phyloP scores from a whole-genome alignment of 2,797 vertebrate species.

The Sebastolobus altivelis region DNA sequence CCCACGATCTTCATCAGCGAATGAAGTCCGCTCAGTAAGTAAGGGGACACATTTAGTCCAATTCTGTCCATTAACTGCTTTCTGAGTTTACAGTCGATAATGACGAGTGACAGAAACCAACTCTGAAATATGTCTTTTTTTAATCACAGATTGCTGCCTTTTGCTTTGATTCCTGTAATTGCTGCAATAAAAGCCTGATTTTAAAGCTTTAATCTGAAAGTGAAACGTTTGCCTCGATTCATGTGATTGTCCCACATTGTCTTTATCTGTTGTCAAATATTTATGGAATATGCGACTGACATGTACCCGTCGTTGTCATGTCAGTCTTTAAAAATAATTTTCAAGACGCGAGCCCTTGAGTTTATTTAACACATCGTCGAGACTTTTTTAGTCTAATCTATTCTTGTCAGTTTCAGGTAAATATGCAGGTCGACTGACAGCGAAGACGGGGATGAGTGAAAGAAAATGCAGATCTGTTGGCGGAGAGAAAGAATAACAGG shows the following conservation, averaged over 20 bases:
- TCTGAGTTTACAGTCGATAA: neutral
- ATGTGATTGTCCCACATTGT: conserved; percentile 1
- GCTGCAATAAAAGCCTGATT: conserved; percentile 24
- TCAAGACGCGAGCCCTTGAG: conserved; percentile 1
- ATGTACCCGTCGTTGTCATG: conserved; percentile 10
- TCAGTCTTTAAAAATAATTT: conserved; percentile 30
- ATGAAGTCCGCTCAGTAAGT: neutral
- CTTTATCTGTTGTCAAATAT: conserved; percentile 46
- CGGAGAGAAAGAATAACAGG: conserved; percentile 48
- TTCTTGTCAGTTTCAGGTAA: conserved; percentile 37
- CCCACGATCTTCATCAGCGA: neutral
- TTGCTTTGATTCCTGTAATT: conserved; percentile 50
- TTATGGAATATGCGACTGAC: conserved; percentile 41
- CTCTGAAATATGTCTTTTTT: conserved; percentile 21
- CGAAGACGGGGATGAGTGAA: conserved; percentile 17
- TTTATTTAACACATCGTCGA: conserved; percentile 25
- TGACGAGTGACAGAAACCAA: conserved; percentile 29
- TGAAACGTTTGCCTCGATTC: conserved; percentile 20
- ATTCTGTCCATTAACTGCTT: conserved; percentile 14
- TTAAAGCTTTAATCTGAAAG: conserved; percentile 45
- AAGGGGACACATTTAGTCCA: neutral
- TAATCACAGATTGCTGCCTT: conserved; percentile 4
- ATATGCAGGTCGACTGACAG: conserved; percentile 12
- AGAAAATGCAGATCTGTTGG: conserved; percentile 50
- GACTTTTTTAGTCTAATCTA: conserved; percentile 23